Evolutionary conservation across 2,797 vertebrate genomes (phyloP).

Genomic region (Molossus alvarezi): DNA sequence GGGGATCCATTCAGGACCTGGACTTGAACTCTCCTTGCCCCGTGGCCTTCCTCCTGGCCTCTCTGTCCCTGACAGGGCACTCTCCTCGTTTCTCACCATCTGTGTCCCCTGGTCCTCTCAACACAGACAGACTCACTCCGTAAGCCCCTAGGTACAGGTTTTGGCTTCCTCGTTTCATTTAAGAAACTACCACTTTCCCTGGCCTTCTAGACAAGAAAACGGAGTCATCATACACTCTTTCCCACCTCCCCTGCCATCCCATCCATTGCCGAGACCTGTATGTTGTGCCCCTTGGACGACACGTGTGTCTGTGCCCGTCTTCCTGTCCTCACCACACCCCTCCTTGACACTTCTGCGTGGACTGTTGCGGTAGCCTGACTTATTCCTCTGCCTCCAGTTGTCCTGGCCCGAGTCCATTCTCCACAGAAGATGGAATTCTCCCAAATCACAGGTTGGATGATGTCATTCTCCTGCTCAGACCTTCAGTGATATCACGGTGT

Average conservation of each 20-base stretch:
- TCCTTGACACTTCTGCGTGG: conserved; percentile 22
- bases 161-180: conserved; percentile 21
- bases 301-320: background rate
- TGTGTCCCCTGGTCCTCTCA: background rate
- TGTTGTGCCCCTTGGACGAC: background rate
- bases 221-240: background rate
- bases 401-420: conserved; percentile 48
- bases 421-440: conserved; percentile 70
- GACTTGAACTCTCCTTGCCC: background rate
- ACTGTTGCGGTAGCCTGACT: conserved; percentile 28
- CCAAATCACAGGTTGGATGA: conserved; percentile 72
- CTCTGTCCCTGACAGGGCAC: background rate
- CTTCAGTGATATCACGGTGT: conserved; percentile 36
- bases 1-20: background rate
- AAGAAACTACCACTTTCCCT: background rate
- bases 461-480: conserved; percentile 71
- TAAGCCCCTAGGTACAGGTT: background rate
- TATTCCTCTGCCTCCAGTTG: conserved; percentile 49
- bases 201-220: conserved; percentile 55
- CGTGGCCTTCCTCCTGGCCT: background rate
- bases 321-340: background rate
- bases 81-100: background rate
- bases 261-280: background rate
- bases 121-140: background rate
- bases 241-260: background rate